Percentiles rank a stretch among this genome's conserved stretches.
Evolutionary conservation across 2,113 vertebrate species (phyloP).

Genomic region (Varanus salvator): DNA sequence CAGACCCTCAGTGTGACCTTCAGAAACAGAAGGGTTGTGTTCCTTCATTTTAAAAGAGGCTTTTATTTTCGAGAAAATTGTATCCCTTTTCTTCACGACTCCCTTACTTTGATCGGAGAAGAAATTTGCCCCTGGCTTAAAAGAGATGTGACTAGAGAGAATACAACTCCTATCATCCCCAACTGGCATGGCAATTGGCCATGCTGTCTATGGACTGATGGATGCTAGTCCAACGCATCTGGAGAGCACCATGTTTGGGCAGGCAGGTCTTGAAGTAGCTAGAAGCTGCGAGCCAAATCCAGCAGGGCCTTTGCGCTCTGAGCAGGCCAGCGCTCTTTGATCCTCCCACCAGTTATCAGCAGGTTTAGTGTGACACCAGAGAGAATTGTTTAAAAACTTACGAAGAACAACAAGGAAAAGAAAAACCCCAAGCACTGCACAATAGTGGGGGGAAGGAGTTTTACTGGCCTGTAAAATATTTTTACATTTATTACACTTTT

Average conservation of each 20-base stretch:
- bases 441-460: constrained; percentile 71
- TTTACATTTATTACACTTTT: constrained; percentile 86
- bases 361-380: constrained; percentile 73
- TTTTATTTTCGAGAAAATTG: background rate
- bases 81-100: background rate
- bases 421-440: constrained; percentile 68
- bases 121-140: background rate
- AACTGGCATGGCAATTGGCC: no score
- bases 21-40: no score
- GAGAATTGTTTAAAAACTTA: constrained; percentile 65
- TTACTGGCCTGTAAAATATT: constrained; percentile 85
- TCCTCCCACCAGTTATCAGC: constrained; percentile 64
- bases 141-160: background rate
- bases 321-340: constrained; percentile 40
- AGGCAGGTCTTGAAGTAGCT: constrained; percentile 32
- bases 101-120: background rate
- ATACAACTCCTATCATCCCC: no score
- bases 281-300: constrained; percentile 14
- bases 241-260: no score
- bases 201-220: no score
- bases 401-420: constrained; percentile 51
- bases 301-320: background rate
- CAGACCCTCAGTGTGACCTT: no score
- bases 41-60: background rate
- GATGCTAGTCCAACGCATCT: no score